Conservation (phyloP, 2,888 invertebrate species). For the Meliscaeva auricollis region DNA sequence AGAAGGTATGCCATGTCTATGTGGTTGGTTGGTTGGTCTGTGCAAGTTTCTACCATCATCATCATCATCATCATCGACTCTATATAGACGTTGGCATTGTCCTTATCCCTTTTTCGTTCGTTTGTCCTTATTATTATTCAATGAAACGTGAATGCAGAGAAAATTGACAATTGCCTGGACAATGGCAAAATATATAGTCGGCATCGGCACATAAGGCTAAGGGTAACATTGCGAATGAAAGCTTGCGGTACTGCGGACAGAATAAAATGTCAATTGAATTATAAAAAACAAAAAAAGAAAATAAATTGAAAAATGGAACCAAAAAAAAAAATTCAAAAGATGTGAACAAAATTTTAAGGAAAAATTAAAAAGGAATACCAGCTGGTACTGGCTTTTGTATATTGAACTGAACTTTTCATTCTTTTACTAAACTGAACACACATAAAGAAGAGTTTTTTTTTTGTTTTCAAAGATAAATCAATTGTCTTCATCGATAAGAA, state of each 20-base stretch:
- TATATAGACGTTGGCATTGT: not conserved
- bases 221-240: conserved; percentile 32
- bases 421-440: not conserved
- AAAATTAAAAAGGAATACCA: conserved; percentile 10
- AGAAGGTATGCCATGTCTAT: not conserved
- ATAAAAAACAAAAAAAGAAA: not conserved
- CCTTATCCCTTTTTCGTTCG: conserved; percentile 8
- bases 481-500: not conserved
- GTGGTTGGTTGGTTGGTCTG: not conserved
- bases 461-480: conserved; percentile 2
- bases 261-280: conserved; percentile 57
- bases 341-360: conserved; percentile 46
- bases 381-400: conserved; percentile 28
- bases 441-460: not conserved
- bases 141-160: conserved; percentile 52
- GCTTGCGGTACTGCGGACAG: conserved; percentile 33
- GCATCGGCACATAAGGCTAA: conserved; percentile 9
- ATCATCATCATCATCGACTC: not conserved
- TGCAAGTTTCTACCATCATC: too few species aligned
- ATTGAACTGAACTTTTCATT: not conserved
- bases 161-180: conserved; percentile 60
- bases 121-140: conserved; percentile 67
- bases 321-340: conserved; percentile 21
- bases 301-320: too few species aligned
- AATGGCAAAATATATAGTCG: conserved; percentile 36